phyloP scores from a whole-genome alignment of 2,888 invertebrate genomes.

The Hoplodrina blanda region DNA sequence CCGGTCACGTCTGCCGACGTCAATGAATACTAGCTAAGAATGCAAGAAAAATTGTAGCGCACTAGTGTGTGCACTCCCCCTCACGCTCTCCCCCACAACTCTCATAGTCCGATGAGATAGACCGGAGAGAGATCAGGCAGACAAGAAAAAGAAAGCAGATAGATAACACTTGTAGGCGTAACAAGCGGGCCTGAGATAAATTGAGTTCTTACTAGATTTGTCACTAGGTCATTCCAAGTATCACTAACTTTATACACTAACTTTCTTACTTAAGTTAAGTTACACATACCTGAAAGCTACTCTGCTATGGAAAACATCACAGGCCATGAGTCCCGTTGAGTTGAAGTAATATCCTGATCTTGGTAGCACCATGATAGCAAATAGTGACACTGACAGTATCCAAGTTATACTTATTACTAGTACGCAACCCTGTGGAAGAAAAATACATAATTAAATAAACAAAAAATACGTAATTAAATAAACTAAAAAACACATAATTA shows the following conservation, averaged over 20 bases:
- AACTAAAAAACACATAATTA: background rate
- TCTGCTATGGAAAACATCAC: constrained; percentile 96
- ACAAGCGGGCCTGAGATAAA: background rate
- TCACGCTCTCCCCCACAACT: too few species aligned
- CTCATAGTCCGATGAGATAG: too few species aligned
- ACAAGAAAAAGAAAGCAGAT: too few species aligned
- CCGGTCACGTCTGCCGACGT: too few species aligned
- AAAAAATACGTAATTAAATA: constrained; percentile 67
- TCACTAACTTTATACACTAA: too few species aligned
- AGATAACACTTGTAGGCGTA: background rate
- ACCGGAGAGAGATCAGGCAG: too few species aligned
- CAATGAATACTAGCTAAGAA: too few species aligned
- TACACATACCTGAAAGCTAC: constrained; percentile 90
- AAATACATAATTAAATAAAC: too few species aligned
- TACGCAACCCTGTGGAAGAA: constrained; percentile 93
- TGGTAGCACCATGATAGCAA: constrained; percentile 95
- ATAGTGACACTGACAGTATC: constrained; percentile 95
- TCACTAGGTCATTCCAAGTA: background rate
- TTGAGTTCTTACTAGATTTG: background rate
- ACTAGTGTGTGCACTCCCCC: too few species aligned
- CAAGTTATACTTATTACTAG: constrained; percentile 96
- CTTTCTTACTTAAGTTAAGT: too few species aligned
- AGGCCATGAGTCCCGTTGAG: constrained; percentile 95
- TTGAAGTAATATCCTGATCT: constrained; percentile 97
- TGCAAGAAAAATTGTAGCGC: too few species aligned